Conservation (phyloP, 2,888 invertebrate species). For the Odontothrips loti region DNA sequence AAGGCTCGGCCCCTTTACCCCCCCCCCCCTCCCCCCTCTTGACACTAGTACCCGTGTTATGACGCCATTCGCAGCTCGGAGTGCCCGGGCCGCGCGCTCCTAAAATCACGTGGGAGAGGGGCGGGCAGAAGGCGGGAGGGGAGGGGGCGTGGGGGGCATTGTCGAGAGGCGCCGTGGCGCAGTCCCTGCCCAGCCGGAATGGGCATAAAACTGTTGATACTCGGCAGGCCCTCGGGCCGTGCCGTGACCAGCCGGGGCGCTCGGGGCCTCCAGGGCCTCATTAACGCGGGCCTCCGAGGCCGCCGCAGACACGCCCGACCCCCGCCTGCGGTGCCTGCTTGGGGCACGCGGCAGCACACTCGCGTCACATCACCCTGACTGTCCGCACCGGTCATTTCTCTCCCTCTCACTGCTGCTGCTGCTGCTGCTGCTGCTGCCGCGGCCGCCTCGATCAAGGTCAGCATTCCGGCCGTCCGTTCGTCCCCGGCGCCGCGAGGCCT, state of each 20-base stretch:
- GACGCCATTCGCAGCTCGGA: not conserved
- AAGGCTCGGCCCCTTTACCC: too few species aligned
- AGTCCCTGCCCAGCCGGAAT: not conserved
- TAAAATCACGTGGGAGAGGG: conserved; percentile 8
- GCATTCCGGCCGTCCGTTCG: too few species aligned
- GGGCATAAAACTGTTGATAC: not conserved
- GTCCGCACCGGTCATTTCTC: too few species aligned
- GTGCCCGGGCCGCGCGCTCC: not conserved
- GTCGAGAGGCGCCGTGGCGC: not conserved
- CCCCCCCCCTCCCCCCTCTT: not conserved
- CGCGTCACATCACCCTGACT: not conserved
- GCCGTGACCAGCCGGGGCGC: too few species aligned
- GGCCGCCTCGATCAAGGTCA: too few species aligned
- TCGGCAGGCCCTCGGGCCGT: not conserved
- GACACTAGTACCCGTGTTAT: conserved; percentile 14
- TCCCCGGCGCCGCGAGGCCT: too few species aligned
- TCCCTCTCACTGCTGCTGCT: too few species aligned
- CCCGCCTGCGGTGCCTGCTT: too few species aligned
- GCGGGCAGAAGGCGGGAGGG: too few species aligned
- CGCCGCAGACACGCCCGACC: too few species aligned
- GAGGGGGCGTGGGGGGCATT: too few species aligned
- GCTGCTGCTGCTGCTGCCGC: too few species aligned
- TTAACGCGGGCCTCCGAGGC: not conserved
- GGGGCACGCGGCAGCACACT: not conserved
- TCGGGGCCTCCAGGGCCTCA: conserved; percentile 7